Evolutionary conservation across 2,797 vertebrate genomes (phyloP), one percentile per base, ranked within the genome.

Genomic region (Eulemur coronatus): DNA sequence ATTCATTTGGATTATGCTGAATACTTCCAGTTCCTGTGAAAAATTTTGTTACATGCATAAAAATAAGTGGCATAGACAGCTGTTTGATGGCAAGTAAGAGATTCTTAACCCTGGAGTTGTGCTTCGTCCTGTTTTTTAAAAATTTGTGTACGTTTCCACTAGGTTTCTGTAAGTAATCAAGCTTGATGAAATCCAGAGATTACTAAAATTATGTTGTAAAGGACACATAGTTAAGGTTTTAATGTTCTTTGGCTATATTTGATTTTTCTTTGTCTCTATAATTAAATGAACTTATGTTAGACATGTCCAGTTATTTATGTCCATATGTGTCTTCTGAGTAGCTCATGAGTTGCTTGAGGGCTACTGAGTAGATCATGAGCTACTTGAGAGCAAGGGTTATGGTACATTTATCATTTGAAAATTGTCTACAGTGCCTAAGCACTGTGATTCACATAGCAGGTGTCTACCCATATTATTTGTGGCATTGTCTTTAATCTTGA

Each of bases 1-100:
- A 17, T 84, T 43, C 93, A 33, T 88, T 94, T 92, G 89, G 81
- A 70, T 91, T 75, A 38, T 61, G 41, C 17, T 79, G n/a, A 82
- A 59, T 82, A 55, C 33, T 81, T 73, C 28, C 8, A 61, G 55
- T 82, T 91, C 70, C 57, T 70, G 10, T 65, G 73, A 95, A 20
- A 65, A 79, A 11, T 80, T 81, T 43, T 96, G 67, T 78, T 90
- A 18, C 84, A 35, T 92, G 46, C 73, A 75, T 92, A 73, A 84
- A 95, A 95, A 41, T 57, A 55, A 55, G 12, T 65, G 84, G 41
- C 65, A 20, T 20, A 78, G 59, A 28, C 55, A 79, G 55, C 80
- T 88, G 11, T 75, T 85, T 73, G 26, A 67, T 94, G 50, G 59
- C 65, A 88, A 69, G n/a, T n/a, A 69, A 78, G 46, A 65, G 65